Conservation (phyloP, 2,888 invertebrate genomes). For the Nowickia ferox region DNA sequence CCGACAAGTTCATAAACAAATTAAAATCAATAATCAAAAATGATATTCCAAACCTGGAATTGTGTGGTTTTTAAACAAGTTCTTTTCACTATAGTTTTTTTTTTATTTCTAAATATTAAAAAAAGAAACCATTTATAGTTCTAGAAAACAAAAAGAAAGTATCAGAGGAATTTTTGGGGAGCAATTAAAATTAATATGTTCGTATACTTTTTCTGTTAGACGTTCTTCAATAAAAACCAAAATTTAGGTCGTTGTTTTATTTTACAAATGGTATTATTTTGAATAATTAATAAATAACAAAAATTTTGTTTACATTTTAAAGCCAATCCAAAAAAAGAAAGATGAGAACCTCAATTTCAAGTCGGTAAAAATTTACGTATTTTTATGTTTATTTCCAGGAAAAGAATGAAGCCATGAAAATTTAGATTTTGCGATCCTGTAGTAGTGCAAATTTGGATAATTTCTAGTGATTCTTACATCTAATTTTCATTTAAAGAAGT, state of each 20-base stretch:
- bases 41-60: too few relatives aligned
- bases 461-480: too few relatives aligned
- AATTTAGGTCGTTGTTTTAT: constrained; percentile 2
- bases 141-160: neutral
- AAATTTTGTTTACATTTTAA: constrained; percentile 21
- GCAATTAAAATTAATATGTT: constrained; percentile 34
- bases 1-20: constrained; percentile 59
- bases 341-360: too few relatives aligned
- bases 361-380: too few relatives aligned
- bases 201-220: constrained; percentile 2
- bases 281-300: constrained; percentile 4
- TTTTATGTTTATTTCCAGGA: too few relatives aligned
- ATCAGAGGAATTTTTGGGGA: constrained; percentile 2
- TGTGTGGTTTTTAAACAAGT: neutral
- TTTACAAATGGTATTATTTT: neutral
- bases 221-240: neutral
- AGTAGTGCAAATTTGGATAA: too few relatives aligned
- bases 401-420: too few relatives aligned
- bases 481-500: too few relatives aligned
- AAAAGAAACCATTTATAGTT: constrained; percentile 29
- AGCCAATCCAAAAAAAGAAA: neutral
- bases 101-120: neutral
- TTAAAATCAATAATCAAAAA: neutral
- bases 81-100: neutral
- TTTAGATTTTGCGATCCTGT: too few relatives aligned